phyloP scores from a whole-genome alignment of 2,797 vertebrate species.

The Sebastes paucispinis region DNA sequence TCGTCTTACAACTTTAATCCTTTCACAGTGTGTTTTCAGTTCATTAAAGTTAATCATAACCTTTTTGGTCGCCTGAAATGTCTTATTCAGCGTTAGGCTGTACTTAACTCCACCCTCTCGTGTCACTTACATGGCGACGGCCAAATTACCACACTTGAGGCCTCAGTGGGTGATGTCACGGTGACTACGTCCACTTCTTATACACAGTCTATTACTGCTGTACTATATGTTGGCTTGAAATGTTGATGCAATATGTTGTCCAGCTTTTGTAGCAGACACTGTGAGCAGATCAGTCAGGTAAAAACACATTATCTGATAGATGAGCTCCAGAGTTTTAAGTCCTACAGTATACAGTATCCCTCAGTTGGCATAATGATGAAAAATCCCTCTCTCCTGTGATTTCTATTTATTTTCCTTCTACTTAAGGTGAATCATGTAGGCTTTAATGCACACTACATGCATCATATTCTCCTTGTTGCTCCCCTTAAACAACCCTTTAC shows the following conservation, averaged over 20 bases:
- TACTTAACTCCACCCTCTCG: no score
- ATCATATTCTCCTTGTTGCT: slow-evolving; percentile 34
- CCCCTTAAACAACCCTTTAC: background rate
- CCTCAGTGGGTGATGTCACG: no score
- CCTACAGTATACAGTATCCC: background rate
- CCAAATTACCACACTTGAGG: no score
- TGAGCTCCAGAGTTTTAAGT: slow-evolving; percentile 3
- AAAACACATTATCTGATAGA: background rate
- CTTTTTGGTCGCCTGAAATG: no score
- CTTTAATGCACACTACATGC: slow-evolving; percentile 42
- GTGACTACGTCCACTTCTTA: no score
- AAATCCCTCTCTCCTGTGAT: slow-evolving; percentile 5
- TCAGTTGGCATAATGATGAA: slow-evolving; percentile 35
- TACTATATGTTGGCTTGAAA: background rate
- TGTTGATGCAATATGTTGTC: background rate
- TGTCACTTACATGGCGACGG: accelerated
- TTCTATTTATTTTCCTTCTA: slow-evolving; percentile 7
- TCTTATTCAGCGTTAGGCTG: no score
- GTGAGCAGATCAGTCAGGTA: no score
- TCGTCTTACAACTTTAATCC: no score
- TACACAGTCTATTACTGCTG: no score
- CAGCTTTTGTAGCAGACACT: no score
- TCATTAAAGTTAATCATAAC: no score
- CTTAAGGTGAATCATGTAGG: slow-evolving; percentile 30
- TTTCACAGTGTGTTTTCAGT: no score